Percentiles rank a stretch among this genome's conserved stretches.
phyloP scores from a whole-genome alignment of 2,888 invertebrate genomes.

The Salpingus planirostris region DNA sequence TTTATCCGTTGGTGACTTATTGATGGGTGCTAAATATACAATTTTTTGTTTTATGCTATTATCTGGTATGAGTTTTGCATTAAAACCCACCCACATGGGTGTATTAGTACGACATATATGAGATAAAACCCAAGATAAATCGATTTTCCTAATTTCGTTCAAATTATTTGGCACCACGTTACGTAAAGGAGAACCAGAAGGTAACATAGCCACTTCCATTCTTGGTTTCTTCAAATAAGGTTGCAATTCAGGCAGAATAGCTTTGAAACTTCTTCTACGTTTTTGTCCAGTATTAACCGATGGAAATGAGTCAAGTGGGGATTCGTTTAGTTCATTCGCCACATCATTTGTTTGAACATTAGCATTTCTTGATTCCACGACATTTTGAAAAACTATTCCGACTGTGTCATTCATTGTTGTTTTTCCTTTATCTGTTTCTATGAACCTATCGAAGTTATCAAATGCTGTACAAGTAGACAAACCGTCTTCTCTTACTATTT shows the following conservation, averaged over 20 bases:
- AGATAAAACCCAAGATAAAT: too few species aligned
- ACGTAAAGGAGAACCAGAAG: not conserved
- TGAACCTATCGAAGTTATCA: constrained; percentile 26
- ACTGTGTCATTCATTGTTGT: constrained; percentile 26
- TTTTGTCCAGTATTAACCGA: too few species aligned
- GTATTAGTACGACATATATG: not conserved
- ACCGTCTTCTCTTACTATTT: constrained; percentile 13
- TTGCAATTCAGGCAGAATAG: not conserved
- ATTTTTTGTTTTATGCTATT: constrained; percentile 20
- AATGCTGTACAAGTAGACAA: constrained; percentile 20
- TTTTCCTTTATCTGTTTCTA: constrained; percentile 21
- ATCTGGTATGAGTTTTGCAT: constrained; percentile 17
- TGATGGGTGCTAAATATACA: constrained; percentile 28
- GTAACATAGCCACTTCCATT: not conserved
- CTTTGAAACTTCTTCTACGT: not conserved
- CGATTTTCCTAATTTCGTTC: too few species aligned
- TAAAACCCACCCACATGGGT: constrained; percentile 27
- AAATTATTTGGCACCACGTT: not conserved
- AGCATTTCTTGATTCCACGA: not conserved
- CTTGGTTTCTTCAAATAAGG: not conserved
- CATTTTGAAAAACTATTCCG: constrained; percentile 23
- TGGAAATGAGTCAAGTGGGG: too few species aligned
- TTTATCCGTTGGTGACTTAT: constrained; percentile 24
- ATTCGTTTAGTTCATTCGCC: too few species aligned
- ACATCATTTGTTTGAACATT: too few species aligned